A percentile compares a stretch with the other conserved stretches of the same genome.
Conservation (phyloP, 1,140 invertebrate species). For the Catajapyx aquilonaris region DNA sequence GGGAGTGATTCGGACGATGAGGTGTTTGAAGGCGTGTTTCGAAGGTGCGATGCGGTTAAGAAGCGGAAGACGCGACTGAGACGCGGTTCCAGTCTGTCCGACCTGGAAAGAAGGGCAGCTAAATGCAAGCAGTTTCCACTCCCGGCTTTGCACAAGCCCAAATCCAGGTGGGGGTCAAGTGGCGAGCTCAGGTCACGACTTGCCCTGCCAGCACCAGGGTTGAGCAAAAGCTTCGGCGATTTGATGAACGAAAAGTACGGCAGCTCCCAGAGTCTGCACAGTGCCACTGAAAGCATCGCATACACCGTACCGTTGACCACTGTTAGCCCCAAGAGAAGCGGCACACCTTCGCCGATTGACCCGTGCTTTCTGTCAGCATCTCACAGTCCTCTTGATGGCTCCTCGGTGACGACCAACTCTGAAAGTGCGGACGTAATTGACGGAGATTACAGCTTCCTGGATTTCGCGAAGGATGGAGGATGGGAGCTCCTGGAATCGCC, state of each 20-base stretch:
- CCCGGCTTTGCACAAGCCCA: background rate
- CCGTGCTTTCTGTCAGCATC: too few relatives aligned
- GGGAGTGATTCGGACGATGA: background rate
- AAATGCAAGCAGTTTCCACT: background rate
- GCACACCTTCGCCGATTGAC: too few relatives aligned
- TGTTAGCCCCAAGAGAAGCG: too few relatives aligned
- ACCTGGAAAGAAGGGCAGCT: background rate
- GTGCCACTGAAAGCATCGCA: background rate
- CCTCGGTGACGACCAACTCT: too few relatives aligned
- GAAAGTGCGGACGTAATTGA: too few relatives aligned
- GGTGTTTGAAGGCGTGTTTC: background rate
- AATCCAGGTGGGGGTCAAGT: background rate
- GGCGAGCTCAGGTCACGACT: background rate
- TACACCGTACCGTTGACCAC: background rate
- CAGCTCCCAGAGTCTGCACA: background rate
- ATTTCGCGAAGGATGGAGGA: too few relatives aligned
- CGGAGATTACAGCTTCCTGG: too few relatives aligned
- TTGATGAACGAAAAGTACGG: background rate
- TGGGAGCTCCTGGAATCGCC: too few relatives aligned
- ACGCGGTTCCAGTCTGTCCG: background rate
- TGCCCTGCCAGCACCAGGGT: background rate
- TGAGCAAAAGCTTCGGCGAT: background rate
- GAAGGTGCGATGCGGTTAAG: background rate
- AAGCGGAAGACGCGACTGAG: background rate
- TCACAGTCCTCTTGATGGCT: too few relatives aligned